These are phyloP conservation scores for Pharmacophagus antenor DNA, from an alignment of 2,888 invertebrate species.

Conservation along the genomic window DNA sequence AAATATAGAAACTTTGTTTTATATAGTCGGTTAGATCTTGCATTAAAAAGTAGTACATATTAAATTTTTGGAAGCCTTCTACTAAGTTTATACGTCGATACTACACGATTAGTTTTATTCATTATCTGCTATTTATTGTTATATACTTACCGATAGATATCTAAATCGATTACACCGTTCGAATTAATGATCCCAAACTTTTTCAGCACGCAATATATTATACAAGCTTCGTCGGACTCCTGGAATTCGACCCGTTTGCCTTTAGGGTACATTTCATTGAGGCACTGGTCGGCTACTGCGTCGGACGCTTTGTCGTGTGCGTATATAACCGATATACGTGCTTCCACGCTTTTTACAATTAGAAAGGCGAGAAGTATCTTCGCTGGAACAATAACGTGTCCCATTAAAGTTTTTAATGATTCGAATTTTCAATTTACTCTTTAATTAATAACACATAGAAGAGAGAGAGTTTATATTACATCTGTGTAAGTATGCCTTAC, in stretches of 20 bases:
- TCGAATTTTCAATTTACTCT: too few relatives aligned
- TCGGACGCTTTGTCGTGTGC: slow-evolving; percentile 68
- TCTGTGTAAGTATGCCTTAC: too few relatives aligned
- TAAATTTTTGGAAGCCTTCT: too few relatives aligned
- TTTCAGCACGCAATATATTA: slow-evolving; percentile 69
- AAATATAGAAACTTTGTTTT: too few relatives aligned
- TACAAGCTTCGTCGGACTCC: slow-evolving; percentile 69
- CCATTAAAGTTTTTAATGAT: not conserved
- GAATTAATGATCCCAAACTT: slow-evolving; percentile 68
- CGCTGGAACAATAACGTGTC: slow-evolving; percentile 19
- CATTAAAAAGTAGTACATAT: too few relatives aligned
- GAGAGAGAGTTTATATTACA: too few relatives aligned
- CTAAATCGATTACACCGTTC: slow-evolving; percentile 62
- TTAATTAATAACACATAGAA: too few relatives aligned
- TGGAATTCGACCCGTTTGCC: slow-evolving; percentile 55
- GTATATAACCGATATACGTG: slow-evolving; percentile 69
- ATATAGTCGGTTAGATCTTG: too few relatives aligned
- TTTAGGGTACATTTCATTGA: slow-evolving; percentile 66
- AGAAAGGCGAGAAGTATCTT: slow-evolving; percentile 37
- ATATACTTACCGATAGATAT: slow-evolving; percentile 56
- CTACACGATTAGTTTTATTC: too few relatives aligned
- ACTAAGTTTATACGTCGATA: too few relatives aligned
- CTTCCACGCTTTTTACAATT: slow-evolving; percentile 41
- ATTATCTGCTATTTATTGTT: not conserved
- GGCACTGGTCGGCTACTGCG: slow-evolving; percentile 59